These are phyloP conservation scores for Falcaria lacertinaria DNA, from an alignment of 2,888 invertebrate genomes.

Conservation along the genomic window DNA sequence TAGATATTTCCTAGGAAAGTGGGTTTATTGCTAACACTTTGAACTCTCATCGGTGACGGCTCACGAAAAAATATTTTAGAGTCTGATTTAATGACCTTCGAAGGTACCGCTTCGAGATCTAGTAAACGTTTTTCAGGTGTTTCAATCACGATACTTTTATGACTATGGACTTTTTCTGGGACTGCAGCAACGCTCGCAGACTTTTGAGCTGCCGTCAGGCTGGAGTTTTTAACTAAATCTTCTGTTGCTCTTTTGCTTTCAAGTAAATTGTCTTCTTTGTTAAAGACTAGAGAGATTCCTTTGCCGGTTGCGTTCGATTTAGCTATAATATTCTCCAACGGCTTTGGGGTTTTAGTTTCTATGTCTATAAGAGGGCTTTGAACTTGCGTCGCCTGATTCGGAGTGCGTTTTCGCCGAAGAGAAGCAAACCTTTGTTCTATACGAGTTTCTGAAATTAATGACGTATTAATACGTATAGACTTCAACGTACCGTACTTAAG, in stretches of 20 bases:
- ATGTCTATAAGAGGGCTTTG: conserved; percentile 19
- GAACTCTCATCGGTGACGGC: neutral
- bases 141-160: neutral
- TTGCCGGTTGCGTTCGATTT: conserved; percentile 5
- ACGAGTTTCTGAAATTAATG: conserved; percentile 38
- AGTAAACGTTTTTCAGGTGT: neutral
- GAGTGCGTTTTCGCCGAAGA: conserved; percentile 27
- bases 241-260: conserved; percentile 15
- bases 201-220: neutral
- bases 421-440: conserved; percentile 36
- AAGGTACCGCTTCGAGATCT: neutral
- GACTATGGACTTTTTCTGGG: neutral
- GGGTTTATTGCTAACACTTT: conserved; percentile 7
- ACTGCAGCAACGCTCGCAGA: neutral
- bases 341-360: conserved; percentile 12
- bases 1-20: conserved; percentile 19
- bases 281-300: conserved; percentile 34
- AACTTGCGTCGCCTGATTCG: conserved; percentile 36
- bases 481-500: too few relatives aligned
- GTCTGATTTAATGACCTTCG: neutral
- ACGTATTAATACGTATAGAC: conserved; percentile 14
- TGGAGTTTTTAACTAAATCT: neutral
- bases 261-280: conserved; percentile 29
- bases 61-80: neutral
- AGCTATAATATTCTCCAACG: conserved; percentile 7